phyloP scores from a whole-genome alignment of 2,797 vertebrate genomes.

The Gallinago solitaria region DNA sequence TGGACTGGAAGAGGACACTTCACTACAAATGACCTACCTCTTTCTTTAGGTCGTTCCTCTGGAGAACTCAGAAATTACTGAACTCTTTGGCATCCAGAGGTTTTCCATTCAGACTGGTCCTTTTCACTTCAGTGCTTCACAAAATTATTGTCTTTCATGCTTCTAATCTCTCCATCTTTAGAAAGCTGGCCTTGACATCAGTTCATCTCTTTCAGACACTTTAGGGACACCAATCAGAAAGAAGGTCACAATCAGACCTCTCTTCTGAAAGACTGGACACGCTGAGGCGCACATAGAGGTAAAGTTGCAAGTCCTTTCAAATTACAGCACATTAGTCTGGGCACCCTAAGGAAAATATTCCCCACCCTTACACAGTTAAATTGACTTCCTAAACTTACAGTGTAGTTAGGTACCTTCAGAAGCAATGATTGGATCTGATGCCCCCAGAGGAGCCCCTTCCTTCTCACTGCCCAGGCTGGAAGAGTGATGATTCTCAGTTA shows the following conservation, averaged over 20 bases:
- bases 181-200: not conserved
- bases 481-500: not conserved
- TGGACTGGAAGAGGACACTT: not conserved
- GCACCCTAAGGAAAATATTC: not conserved
- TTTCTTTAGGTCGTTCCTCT: not conserved
- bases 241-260: not conserved
- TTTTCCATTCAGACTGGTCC: not conserved
- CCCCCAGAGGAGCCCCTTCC: not conserved
- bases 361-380: not conserved
- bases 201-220: not conserved
- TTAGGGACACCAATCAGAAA: not conserved
- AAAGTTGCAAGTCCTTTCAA: not conserved
- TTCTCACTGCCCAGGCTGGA: not conserved
- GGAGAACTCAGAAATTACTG: not conserved
- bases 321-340: not conserved
- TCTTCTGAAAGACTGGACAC: not conserved
- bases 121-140: slow-evolving; percentile 14
- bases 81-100: not conserved
- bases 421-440: not conserved
- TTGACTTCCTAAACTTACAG: not conserved
- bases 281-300: not conserved
- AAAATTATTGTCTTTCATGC: not conserved
- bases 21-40: not conserved
- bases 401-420: not conserved
- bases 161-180: not conserved